phyloP scores from a whole-genome alignment of 2,888 invertebrate species.

The Formica aserva region DNA sequence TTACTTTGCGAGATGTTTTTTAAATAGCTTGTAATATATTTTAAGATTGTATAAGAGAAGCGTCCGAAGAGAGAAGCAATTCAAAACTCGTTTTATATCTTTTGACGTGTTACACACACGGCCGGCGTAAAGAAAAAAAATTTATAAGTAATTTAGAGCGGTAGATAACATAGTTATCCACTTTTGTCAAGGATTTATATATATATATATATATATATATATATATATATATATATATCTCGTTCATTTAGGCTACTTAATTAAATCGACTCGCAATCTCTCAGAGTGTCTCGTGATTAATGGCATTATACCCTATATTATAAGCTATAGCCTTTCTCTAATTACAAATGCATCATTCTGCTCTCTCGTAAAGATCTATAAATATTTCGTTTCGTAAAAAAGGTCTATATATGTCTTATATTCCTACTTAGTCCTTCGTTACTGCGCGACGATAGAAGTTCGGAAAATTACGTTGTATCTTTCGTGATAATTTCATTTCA shows the following conservation, averaged over 20 bases:
- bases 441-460: background rate
- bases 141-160: slow-evolving; percentile 48
- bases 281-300: slow-evolving; percentile 44
- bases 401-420: slow-evolving; percentile 8
- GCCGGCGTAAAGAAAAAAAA: background rate
- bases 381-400: slow-evolving; percentile 10
- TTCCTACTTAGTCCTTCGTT: slow-evolving; percentile 23
- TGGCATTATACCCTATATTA: slow-evolving; percentile 1
- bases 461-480: background rate
- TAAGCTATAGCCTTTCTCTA: slow-evolving; percentile 9
- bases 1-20: slow-evolving; percentile 39
- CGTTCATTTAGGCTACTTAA: slow-evolving; percentile 58
- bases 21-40: slow-evolving; percentile 38
- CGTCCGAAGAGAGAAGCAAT: slow-evolving; percentile 32
- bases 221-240: background rate
- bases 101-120: slow-evolving; percentile 16
- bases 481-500: slow-evolving; percentile 20
- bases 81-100: slow-evolving; percentile 36
- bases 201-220: slow-evolving; percentile 1
- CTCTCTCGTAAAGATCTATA: slow-evolving; percentile 2
- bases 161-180: slow-evolving; percentile 56
- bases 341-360: slow-evolving; percentile 13
- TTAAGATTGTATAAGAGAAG: slow-evolving; percentile 23
- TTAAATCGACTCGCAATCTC: slow-evolving; percentile 66
- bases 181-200: slow-evolving; percentile 66